Conservation (phyloP, 2,113 vertebrate species). For the Pseudorasbora parva region DNA sequence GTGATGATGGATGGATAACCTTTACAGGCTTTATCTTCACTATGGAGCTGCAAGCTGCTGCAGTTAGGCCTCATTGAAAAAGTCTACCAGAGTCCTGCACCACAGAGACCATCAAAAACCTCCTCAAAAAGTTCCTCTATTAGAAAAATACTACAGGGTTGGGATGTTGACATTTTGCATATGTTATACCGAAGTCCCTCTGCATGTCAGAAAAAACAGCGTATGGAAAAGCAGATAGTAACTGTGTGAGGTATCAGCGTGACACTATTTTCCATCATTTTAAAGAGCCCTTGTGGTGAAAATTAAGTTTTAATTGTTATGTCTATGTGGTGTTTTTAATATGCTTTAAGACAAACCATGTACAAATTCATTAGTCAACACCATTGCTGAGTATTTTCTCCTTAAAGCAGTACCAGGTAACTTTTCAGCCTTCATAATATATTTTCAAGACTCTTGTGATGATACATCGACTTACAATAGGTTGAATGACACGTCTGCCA, state of each 20-base stretch:
- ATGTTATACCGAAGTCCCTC: neutral
- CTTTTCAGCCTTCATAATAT: too few relatives aligned
- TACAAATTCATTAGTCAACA: too few relatives aligned
- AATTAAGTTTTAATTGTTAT: too few relatives aligned
- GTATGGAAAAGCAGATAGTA: neutral
- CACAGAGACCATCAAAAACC: slow-evolving; percentile 11
- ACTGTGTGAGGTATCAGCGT: neutral
- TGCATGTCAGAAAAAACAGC: neutral
- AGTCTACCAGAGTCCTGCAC: slow-evolving; percentile 23
- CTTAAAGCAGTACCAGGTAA: too few relatives aligned
- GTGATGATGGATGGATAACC: slow-evolving; percentile 45
- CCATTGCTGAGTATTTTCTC: too few relatives aligned
- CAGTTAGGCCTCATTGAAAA: slow-evolving; percentile 15
- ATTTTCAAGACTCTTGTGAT: too few relatives aligned
- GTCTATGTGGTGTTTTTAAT: too few relatives aligned
- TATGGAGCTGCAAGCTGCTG: slow-evolving; percentile 16
- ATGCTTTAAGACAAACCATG: too few relatives aligned
- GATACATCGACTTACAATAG: too few relatives aligned
- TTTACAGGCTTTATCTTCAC: slow-evolving; percentile 42
- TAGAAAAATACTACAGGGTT: neutral
- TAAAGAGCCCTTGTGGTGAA: neutral
- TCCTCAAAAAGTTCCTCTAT: neutral
- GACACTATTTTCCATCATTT: neutral
- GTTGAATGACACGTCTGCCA: too few relatives aligned
- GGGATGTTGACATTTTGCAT: neutral